Evolutionary conservation across 2,113 vertebrate genomes (phyloP), one percentile per base, ranked within the genome.

Genomic region (Urocolius indicus): DNA sequence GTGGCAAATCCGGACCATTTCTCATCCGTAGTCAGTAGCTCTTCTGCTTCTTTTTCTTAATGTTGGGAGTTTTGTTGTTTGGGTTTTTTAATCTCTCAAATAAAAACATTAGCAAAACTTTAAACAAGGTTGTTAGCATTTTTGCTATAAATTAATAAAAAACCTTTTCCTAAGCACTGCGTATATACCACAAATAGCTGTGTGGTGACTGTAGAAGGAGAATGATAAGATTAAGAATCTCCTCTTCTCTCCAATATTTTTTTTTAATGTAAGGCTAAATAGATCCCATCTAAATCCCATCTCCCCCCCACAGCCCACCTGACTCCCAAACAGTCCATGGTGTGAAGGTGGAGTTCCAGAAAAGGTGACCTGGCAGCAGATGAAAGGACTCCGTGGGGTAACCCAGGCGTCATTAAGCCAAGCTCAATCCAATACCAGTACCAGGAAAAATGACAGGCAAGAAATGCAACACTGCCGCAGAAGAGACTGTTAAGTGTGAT

Each of bases 51-150:
- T 93, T 94, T 94, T 96, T 93, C 83, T 94, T 97, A 94, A 96
- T 95, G 95, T 93, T 86, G 94, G 95, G 95, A 97, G 89, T 95
- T 96, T 95, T 95, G 89, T 96, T 97, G 96, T 97, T 97, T 95
- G 94, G 96, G 94, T 74, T 97, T 97, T 97, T 96, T 96, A 94
- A 95, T 96, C 90, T 96, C 94, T 96, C 90, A 92, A 97, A 97
- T 96, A 96, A 97, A 96, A 93, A 94, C 57, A 38, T 95, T 93
- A 94, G 93, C 94, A 90, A 96, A 96, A 96, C 92, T 89, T 93
- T 86, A 89, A 93, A 93, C 85, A 90, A 93, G 62, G 57, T 96
- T 92, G 85, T 92, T 96, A 96, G 92, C 82, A 86, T 96, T 91
- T 94, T 92, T 96, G 94, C 93, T 88, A 71, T 85, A 58, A 93